A percentile compares a stretch with the other conserved stretches of the same genome.
These are phyloP conservation scores for Labeo rohita DNA, from an alignment of 2,113 vertebrate genomes.

Conservation along the genomic window DNA sequence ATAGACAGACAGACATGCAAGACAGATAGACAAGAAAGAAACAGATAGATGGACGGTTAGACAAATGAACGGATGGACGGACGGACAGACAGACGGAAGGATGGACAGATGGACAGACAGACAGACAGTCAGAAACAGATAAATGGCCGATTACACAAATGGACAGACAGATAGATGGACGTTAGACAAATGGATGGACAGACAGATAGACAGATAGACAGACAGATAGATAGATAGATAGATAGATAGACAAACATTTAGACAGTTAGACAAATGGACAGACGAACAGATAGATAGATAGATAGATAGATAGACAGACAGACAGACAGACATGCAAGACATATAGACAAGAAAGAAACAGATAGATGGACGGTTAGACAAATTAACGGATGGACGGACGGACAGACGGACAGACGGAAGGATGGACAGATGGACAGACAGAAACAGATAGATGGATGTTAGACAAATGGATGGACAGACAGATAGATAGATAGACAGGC, in stretches of 20 bases:
- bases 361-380: background rate
- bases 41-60: background rate
- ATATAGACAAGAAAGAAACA: too few species aligned
- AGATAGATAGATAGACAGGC: background rate
- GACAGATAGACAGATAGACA: background rate
- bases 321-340: too few species aligned
- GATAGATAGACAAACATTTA: background rate
- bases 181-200: background rate
- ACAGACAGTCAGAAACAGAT: background rate
- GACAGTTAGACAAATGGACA: background rate
- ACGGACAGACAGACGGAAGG: background rate
- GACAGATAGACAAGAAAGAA: too few species aligned
- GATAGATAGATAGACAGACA: background rate
- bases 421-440: background rate
- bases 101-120: accelerated
- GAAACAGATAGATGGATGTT: too few species aligned
- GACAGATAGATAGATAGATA: background rate
- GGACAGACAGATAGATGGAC: background rate
- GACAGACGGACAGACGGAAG: background rate
- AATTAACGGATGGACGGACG: background rate
- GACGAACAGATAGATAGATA: background rate
- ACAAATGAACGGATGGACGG: background rate
- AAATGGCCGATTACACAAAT: too few species aligned
- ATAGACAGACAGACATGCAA: background rate
- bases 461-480: background rate